Percentiles rank a stretch among this genome's conserved stretches.
These are phyloP conservation scores for Orthosia gothica DNA, from an alignment of 2,888 invertebrate species.

Conservation along the genomic window DNA sequence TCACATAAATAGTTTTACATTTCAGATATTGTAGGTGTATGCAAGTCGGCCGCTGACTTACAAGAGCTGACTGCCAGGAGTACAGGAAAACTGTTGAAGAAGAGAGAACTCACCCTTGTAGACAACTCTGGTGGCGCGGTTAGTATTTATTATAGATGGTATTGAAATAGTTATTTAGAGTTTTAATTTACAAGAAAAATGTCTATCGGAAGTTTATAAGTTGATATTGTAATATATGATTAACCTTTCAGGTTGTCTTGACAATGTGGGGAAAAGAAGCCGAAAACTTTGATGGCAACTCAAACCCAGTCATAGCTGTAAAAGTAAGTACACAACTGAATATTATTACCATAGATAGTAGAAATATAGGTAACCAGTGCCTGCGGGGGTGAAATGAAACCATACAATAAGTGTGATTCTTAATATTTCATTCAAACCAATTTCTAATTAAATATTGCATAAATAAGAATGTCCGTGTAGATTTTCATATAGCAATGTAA, in stretches of 20 bases:
- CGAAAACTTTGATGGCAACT: constrained; percentile 95
- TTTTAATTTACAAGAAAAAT: neutral
- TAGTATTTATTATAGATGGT: constrained; percentile 60
- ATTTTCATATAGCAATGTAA: neutral
- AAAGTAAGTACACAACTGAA: constrained; percentile 89
- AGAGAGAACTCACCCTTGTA: constrained; percentile 96
- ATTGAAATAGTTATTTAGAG: neutral
- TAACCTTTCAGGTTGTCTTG: constrained; percentile 92
- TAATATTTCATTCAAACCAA: too few relatives aligned
- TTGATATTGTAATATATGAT: constrained; percentile 6
- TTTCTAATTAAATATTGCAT: too few relatives aligned
- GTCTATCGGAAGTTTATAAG: neutral
- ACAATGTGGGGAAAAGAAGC: constrained; percentile 98
- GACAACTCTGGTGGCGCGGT: constrained; percentile 95
- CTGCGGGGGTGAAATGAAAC: neutral
- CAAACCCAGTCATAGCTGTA: constrained; percentile 96
- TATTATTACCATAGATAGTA: neutral
- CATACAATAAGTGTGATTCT: neutral
- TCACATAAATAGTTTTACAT: constrained; percentile 45
- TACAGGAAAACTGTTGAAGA: constrained; percentile 96
- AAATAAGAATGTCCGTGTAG: too few relatives aligned
- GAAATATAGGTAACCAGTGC: neutral
- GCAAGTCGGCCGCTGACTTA: constrained; percentile 94
- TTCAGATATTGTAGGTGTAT: constrained; percentile 97
- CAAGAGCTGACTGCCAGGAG: constrained; percentile 94